Base-by-base conservation (phyloP, 2,113 vertebrate genomes). In the Shinisaurus crocodilurus region DNA sequence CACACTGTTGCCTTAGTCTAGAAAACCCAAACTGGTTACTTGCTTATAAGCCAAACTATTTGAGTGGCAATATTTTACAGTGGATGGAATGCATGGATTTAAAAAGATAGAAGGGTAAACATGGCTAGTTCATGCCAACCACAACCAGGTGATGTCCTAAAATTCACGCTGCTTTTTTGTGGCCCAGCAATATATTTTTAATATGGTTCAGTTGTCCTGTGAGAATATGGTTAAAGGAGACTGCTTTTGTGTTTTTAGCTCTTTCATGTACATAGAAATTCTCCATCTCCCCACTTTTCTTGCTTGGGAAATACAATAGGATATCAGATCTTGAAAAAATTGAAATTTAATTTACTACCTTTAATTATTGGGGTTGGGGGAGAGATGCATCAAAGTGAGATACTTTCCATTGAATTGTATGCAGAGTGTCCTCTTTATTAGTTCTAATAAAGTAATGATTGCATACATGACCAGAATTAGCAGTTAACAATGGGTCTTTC, bases 21-120 rank as follows among this genome's bases (percentile, higher is more conserved):
- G 94, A 94, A 94, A 94, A 90, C 82, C 91, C 92, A 45, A 76
- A 94, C 91, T 93, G 92, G 82, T 77, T 92, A 89, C 92, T 94
- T 86, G 40, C 77, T 94, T 87, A 75, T 90, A 92, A 0, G 0
- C 45, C 27, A 79, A 88, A 88, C 87, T 94, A 92, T 92, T 88
- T 94, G 82, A 87, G 23, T 83, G 91, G 85, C 60, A 10, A n/a
- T 76, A 74, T 89, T 94, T 87, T 74, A 90, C 89, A 84, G 88
- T 12, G 86, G 74, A 50, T 65, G 50, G 83, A 86, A 57, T 70
- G 60, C 15, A 54, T 32, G 48, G 34, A 85, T 85, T 94, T 90
- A 91, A 84, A 90, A 90, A 90, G 90, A 87, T 15, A 90, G 87
- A 88, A 84, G 82, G 48, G 87, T 75, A 90, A 95, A 91, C 80